Percentiles rank a stretch among this genome's conserved stretches.
phyloP scores from a whole-genome alignment of 2,113 vertebrate genomes.

The Neoarius graeffei region DNA sequence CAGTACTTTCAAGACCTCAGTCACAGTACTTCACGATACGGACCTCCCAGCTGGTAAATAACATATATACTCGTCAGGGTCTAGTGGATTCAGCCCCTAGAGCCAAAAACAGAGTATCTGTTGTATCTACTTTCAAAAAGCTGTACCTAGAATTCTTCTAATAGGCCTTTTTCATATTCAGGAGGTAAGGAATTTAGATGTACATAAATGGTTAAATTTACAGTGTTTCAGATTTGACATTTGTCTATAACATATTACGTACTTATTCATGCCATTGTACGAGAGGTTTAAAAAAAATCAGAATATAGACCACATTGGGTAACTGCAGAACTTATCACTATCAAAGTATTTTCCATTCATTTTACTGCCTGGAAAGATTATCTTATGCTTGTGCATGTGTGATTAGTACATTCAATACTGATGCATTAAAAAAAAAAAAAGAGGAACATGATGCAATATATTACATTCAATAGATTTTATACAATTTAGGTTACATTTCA shows the following conservation, averaged over 20 bases:
- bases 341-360: constrained; percentile 1
- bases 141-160: neutral
- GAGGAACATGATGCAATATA: neutral
- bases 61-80: no score
- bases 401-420: neutral
- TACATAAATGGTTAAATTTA: neutral
- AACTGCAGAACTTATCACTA: neutral
- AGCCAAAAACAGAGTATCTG: no score
- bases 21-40: no score
- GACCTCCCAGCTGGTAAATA: no score
- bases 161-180: neutral
- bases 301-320: neutral
- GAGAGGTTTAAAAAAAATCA: neutral
- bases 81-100: no score
- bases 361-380: neutral
- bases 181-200: neutral
- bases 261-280: neutral
- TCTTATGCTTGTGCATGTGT: neutral
- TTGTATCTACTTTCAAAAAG: neutral
- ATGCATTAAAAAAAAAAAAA: neutral
- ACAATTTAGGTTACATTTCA: constrained; percentile 56
- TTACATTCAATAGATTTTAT: constrained; percentile 63
- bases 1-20: no score
- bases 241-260: neutral
- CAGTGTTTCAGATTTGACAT: neutral